Base-by-base conservation (phyloP, 2,888 invertebrate species). In the Chymomyza amoena region DNA sequence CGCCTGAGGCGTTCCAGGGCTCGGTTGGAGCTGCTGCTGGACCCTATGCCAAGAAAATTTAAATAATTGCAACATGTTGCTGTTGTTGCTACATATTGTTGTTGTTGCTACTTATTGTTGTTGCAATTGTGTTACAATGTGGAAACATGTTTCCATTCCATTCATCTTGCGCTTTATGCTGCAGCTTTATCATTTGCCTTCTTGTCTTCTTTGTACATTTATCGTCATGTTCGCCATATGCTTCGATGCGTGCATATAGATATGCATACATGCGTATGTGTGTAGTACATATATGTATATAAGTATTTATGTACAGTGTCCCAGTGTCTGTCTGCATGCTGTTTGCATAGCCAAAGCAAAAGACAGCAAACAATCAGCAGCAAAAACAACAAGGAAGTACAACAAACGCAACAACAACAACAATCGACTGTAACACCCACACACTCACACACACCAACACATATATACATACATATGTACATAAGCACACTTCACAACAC, bases 21-120 rank as follows among this genome's bases (percentile, higher is more conserved):
- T 54, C 75, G 4, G 28, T 57, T 10, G 64, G 56, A 51, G 45
- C 68, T 39, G 62, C 79, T 50, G 76, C 66, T 51, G 63, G 78
- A 72, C 86, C 86, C 65, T 84, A 89, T 57, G 84, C 87, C 69
- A 74, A 81, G 61, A 88, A 78, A 70, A 66, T 83, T 72, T 88
- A 88, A 84, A 72, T 72, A 65, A 66, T 61, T 63, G 59, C 54
- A 66, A 15, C 36, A 36, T 61, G 32, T 16, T 45, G 39, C 50
- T 57, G 68, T 66, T 51, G 18, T 16, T 64, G 54, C 61, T 51
- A 66, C 67, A 68, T 32, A 32, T 32, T 61, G 39, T 16, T 45
- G 39, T 52, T 57, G 68, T 16, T 64, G 54, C 61, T 51, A 66
- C 67, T 16, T 45, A 32, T 52, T 57, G 68, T 64, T 51, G 16